Percentiles rank a stretch among this genome's conserved stretches.
Evolutionary conservation across 2,888 invertebrate species (phyloP).

Genomic region (Brassicogethes aeneus): DNA sequence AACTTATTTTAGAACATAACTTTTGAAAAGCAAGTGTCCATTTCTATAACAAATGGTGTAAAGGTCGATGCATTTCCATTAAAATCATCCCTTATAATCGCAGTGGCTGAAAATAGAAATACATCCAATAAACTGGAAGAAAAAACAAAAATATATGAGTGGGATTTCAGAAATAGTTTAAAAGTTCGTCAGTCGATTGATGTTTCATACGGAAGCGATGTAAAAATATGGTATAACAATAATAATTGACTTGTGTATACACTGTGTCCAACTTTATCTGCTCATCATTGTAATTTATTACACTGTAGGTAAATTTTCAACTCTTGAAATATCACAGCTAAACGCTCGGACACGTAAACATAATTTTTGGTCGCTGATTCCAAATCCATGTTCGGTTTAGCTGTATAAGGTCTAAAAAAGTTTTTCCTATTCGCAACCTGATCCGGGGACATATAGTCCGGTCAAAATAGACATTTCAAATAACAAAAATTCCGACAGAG

Average conservation of each 20-base stretch:
- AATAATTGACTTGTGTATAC: background rate
- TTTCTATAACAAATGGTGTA: background rate
- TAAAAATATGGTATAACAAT: slow-evolving; percentile 9
- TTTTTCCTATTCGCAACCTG: no score
- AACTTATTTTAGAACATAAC: background rate
- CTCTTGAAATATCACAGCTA: no score
- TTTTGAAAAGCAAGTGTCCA: background rate
- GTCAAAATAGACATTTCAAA: no score
- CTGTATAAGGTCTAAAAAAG: no score
- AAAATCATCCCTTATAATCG: background rate
- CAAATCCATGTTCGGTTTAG: no score
- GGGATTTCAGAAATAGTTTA: background rate
- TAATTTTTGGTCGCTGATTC: no score
- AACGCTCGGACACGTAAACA: no score
- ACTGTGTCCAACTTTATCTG: no score
- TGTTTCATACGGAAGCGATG: slow-evolving; percentile 1
- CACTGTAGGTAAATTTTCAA: no score
- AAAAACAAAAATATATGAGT: background rate
- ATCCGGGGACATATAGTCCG: no score
- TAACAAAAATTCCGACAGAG: no score
- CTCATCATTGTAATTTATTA: no score
- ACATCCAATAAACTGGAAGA: background rate
- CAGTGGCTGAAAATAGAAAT: background rate
- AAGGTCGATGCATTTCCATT: background rate
- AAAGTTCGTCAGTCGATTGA: background rate